Base-by-base conservation (phyloP, 2,888 invertebrate genomes). In the Aproaerema taeniolella region DNA sequence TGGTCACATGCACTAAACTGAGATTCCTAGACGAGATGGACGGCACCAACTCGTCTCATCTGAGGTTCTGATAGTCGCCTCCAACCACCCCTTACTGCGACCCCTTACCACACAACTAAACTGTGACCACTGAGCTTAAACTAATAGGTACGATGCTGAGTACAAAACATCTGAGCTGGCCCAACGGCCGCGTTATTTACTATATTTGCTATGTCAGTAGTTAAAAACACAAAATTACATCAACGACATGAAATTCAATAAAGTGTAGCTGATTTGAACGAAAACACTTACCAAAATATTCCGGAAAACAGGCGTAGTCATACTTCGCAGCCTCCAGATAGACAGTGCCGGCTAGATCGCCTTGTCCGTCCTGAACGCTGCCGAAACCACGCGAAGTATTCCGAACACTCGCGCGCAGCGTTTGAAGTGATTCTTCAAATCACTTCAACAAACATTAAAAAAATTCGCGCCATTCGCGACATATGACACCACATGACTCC, bases 261-360 rank as follows among this genome's bases (percentile, higher is more conserved):
- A 25, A 24, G 41, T 38, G n/a, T 44, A 39, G 24, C 16, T 48
- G 9, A 50, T 52, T 5, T 12, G 53, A 2, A 49, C 41, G 31
- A n/a, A n/a, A n/a, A n/a, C n/a, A n/a, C n/a, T n/a, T n/a, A n/a
- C 9, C 30, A 12, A 16, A 43, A 15, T 33, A 32, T 13, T 7
- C 31, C 29, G 14, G 42, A 24, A 32, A 47, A 20, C 31, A 53
- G 16, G 51, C 52, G 1, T 10, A 30, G 3, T 44, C 53, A 10
- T 48, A 43, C 42, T 17, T 31, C 10, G 43, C 30, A 16, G 49
- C 50, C 7, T 34, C 47, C 5, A 49, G 51, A 2, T 52, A 55
- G 36, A n/a, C n/a, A n/a, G n/a, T n/a, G n/a, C n/a, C n/a, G n/a
- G n/a, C n/a, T n/a, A n/a, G n/a, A n/a, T n/a, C n/a, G n/a, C n/a